Conservation (phyloP, 2,113 vertebrate species). For the Indri indri region DNA sequence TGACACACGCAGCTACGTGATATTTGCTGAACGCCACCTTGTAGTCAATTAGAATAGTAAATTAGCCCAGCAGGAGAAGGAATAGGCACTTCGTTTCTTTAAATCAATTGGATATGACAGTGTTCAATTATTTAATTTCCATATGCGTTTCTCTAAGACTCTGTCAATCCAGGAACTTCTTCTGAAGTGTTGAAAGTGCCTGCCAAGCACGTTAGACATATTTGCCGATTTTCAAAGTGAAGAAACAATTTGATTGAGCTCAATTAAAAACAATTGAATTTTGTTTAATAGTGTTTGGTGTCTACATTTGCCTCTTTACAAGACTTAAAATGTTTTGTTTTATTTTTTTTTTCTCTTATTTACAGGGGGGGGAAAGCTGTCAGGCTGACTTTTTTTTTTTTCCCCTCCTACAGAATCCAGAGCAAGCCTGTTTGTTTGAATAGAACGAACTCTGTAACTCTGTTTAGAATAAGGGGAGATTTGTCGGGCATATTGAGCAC, state of each 20-base stretch:
- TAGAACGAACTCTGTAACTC: neutral
- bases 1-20: neutral
- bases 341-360: neutral
- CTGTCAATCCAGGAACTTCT: constrained; percentile 1
- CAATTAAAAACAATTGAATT: constrained; percentile 40
- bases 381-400: neutral
- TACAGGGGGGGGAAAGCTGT: fast-evolving
- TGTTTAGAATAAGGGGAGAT: neutral
- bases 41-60: neutral
- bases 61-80: neutral
- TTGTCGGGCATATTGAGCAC: neutral
- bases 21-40: constrained; percentile 15
- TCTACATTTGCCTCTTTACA: neutral
- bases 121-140: constrained; percentile 42
- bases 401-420: neutral
- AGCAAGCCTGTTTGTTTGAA: neutral
- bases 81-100: neutral
- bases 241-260: constrained; percentile 33
- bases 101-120: neutral
- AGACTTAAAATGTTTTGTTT: neutral
- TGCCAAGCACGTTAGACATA: neutral
- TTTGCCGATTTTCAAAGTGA: neutral
- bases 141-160: neutral
- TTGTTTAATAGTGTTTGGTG: neutral
- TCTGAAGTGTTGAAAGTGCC: constrained; percentile 11